Evolutionary conservation across 2,888 invertebrate species (phyloP).

Genomic region (Drosophila anomalata): DNA sequence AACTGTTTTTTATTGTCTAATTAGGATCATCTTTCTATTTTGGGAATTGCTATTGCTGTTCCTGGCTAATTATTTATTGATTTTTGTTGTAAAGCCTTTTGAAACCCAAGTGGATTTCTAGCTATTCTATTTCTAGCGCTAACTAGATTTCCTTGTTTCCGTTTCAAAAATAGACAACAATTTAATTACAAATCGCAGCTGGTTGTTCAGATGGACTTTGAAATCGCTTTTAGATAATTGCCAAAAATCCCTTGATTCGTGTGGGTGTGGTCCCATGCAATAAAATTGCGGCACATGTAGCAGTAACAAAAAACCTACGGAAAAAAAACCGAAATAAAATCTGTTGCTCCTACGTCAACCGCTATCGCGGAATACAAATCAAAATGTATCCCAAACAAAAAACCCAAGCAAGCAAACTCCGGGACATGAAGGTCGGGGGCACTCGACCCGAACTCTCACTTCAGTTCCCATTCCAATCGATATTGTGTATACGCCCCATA

Average conservation of each 20-base stretch:
- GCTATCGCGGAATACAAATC: slow-evolving; percentile 66
- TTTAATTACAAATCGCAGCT: slow-evolving; percentile 41
- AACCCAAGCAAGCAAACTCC: slow-evolving; percentile 32
- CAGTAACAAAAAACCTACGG: slow-evolving; percentile 34
- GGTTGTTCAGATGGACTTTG: slow-evolving; percentile 15
- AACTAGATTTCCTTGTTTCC: slow-evolving; percentile 7
- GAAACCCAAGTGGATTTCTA: background rate
- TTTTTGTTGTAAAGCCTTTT: slow-evolving; percentile 6
- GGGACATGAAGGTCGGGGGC: slow-evolving; percentile 4
- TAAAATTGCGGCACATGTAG: slow-evolving; percentile 66
- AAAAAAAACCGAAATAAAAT: slow-evolving; percentile 46
- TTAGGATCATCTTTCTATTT: background rate
- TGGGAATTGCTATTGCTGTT: background rate
- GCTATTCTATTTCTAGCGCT: background rate
- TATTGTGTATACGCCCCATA: slow-evolving; percentile 64
- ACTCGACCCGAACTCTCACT: slow-evolving; percentile 11
- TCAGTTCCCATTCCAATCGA: slow-evolving; percentile 56
- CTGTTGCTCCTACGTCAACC: slow-evolving; percentile 78
- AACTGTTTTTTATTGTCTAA: background rate
- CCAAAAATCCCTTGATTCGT: slow-evolving; percentile 43
- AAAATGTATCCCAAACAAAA: slow-evolving; percentile 45
- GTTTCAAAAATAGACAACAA: slow-evolving; percentile 33
- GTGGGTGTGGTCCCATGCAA: slow-evolving; percentile 48
- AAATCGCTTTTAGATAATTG: slow-evolving; percentile 35
- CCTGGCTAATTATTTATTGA: slow-evolving; percentile 22